A percentile compares a stretch with the other conserved stretches of the same genome.
These are phyloP conservation scores for Upupa epops DNA, from an alignment of 2,113 vertebrate species.

Conservation along the genomic window DNA sequence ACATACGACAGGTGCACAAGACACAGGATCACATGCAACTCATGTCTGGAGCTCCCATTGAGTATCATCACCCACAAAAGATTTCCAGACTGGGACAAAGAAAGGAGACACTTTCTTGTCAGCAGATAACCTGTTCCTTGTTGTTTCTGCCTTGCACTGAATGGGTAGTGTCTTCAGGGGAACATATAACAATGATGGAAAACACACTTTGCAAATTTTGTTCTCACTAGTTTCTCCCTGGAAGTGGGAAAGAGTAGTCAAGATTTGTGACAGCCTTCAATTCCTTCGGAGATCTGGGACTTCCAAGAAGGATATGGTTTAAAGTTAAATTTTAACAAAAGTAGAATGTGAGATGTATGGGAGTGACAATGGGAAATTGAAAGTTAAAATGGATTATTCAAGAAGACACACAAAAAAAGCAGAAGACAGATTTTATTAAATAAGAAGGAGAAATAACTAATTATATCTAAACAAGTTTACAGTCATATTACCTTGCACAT, in stretches of 20 bases:
- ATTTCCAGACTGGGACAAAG: neutral
- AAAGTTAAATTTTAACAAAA: neutral
- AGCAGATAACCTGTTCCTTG: neutral
- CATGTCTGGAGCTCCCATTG: neutral
- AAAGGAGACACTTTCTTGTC: neutral
- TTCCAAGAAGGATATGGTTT: neutral
- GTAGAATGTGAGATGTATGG: neutral
- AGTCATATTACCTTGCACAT: slow-evolving; percentile 29
- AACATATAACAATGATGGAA: neutral
- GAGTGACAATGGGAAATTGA: neutral
- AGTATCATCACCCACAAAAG: neutral
- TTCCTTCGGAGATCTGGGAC: neutral
- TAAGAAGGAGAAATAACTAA: slow-evolving; percentile 44
- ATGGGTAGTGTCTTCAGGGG: neutral
- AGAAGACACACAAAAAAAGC: neutral
- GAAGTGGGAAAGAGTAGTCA: neutral
- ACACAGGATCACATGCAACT: neutral
- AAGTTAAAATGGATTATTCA: slow-evolving; percentile 4
- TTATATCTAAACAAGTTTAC: neutral
- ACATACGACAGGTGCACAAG: neutral
- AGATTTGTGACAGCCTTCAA: neutral
- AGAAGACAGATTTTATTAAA: slow-evolving; percentile 34
- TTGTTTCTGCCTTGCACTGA: neutral
- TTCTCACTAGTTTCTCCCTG: neutral
- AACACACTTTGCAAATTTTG: neutral